Evolutionary conservation across 1,140 invertebrate species (phyloP), one percentile per base, ranked within the genome.

Genomic region (Zaprionus ghesquierei): DNA sequence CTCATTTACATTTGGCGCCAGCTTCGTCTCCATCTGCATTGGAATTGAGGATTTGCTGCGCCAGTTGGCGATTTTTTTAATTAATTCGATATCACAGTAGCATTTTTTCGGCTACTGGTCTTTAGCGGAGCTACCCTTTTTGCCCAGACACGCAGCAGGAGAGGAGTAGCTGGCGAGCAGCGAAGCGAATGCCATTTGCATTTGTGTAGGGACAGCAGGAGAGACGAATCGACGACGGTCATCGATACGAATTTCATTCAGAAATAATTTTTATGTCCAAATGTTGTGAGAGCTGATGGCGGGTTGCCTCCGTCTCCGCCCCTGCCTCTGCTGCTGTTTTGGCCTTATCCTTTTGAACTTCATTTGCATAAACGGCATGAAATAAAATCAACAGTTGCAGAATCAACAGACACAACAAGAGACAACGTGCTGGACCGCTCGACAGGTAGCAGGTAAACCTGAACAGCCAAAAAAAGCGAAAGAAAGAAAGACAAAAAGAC

Each of bases 41-140:
- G 53, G 9, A 27, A 70, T 70, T 78, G 69, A 56, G 35, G 35
- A 41, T 77, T 74, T 73, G 35, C 35, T 41, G n/a, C 35, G 35
- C 35, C 35, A n/a, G n/a, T 41, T 56, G 49, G 27, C 38, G 50
- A 61, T 73, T 49, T 73, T 89, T 89, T 89, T 89, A 89, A 89
- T 89, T 89, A 89, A 89, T 89, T 89, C 84, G 79, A 89, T 89
- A 89, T 89, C 84, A 89, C 84, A 89, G 81, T 80, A 77, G 80
- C 72, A 74, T 69, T 81, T 85, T 63, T 80, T 79, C 84, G 74
- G 84, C 84, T 89, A 89, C 84, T 71, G 84, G 84, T 89, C 77
- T 89, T 89, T 77, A 89, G 69, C 69, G 74, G 54, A 46, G 60
- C 72, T 66, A 69, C 66, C 70, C 76, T 82, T 71, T 89, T 79